These are phyloP conservation scores for Mus pahari DNA, from an alignment of 2,113 vertebrate species.

Conservation along the genomic window DNA sequence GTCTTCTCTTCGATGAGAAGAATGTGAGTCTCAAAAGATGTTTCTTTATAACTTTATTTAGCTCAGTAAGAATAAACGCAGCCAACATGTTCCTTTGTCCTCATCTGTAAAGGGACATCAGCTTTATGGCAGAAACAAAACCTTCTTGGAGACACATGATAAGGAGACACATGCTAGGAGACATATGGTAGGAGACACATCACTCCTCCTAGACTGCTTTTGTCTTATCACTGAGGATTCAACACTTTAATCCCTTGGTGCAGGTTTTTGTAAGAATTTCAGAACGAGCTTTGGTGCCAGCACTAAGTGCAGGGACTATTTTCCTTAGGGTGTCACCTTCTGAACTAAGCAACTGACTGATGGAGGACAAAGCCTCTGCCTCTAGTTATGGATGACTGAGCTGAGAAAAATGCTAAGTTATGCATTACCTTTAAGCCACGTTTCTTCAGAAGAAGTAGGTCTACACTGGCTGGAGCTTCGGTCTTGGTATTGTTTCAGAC, in stretches of 20 bases:
- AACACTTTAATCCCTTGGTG: conserved; percentile 39
- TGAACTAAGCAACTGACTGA: not conserved
- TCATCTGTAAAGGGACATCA: conserved; percentile 39
- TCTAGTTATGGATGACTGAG: not conserved
- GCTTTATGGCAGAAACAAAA: conserved; percentile 18
- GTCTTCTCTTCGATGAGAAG: conserved; percentile 55
- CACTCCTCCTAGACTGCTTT: not conserved
- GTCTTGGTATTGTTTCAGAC: not conserved
- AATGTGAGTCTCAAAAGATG: conserved; percentile 24
- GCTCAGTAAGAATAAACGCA: not conserved
- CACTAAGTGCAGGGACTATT: not conserved
- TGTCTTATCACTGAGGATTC: conserved; percentile 12
- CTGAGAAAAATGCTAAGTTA: not conserved
- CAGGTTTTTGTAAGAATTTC: conserved; percentile 23
- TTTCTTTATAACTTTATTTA: conserved; percentile 50
- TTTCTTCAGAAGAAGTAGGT: not conserved
- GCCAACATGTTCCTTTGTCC: conserved; percentile 46
- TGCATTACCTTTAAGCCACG: not conserved
- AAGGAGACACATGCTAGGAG: too few species aligned
- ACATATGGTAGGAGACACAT: too few species aligned
- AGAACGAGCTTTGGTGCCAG: not conserved
- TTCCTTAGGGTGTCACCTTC: not conserved
- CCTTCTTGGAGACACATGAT: not conserved
- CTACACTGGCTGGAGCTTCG: not conserved
- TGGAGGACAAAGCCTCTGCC: accelerated